Base-by-base conservation (phyloP, 92 coral and sea anemone species). In the Paramuricea clavata region DNA sequence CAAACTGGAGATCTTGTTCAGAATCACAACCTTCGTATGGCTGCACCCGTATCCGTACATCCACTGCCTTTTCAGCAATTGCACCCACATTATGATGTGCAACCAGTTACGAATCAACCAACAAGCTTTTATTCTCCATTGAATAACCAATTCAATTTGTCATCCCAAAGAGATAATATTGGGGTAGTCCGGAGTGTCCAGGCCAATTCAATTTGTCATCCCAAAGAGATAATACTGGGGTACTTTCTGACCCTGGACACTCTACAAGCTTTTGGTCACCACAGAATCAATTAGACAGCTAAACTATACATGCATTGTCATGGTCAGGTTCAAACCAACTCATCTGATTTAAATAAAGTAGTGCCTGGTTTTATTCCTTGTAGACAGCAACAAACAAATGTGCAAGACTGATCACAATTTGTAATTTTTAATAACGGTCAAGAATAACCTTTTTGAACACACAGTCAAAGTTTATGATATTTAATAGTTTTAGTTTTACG, bases 91-190 rank as follows among this genome's bases (percentile, higher is more conserved):
- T 28, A 60, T 4, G 23, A 15, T 15, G 9, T n/a, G 68, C 32
- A 23, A 60, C 32, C 32, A 60, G 2, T 28, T 22, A 22, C 11
- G 31, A 23, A 60, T 22, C 68, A 23, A 60, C 12, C 68, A 1
- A 31, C 33, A 26, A 49, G 64, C 67, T 15, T 41, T 11, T 73
- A 61, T 75, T 49, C 81, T 36, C 81, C 61, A 49, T 35, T 75
- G 60, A 75, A 49, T 75, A 41, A 36, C 33, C 81, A 43, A 8
- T 15, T 1, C 13, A 10, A 8, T 47, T 47, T 15, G 13, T 47
- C 54, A 47, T 15, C 54, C 54, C 54, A 47, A 15, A 47, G 19
- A 10, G 54, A 47, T 15, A 10, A 10, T n/a, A n/a, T n/a, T n/a
- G n/a, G n/a, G n/a, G n/a, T n/a, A n/a, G n/a, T n/a, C n/a, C n/a